Evolutionary conservation across 2,888 invertebrate genomes (phyloP), one percentile per base, ranked within the genome.

Genomic region (Gymnocheta viridis): DNA sequence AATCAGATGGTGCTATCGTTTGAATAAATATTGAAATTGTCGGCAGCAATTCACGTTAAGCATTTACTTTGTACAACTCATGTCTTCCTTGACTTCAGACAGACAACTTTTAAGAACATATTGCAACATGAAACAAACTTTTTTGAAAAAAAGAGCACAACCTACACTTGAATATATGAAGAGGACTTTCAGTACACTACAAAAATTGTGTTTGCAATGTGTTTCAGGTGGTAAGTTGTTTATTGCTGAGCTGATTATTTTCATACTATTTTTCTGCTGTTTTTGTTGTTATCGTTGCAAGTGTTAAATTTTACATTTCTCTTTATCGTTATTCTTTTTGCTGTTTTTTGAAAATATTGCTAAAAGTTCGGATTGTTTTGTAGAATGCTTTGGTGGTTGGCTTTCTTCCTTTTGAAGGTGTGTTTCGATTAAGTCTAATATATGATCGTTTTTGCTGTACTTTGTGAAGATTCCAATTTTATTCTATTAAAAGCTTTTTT

Each of bases 1-100:
- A 90, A 90, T 90, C 89, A 90, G 88, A 89, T 89, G 89, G 90
- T 90, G 90, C 89, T 90, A 90, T 90, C 90, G 89, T 90, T 89
- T 90, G 88, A 89, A 90, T 90, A 90, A 90, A 90, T 90, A 90
- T 90, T 90, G 90, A 90, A 90, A 90, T 85, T 85, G 80, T 86
- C 78, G 82, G 60, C 82, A 82, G 82, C 82, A 82, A 82, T 82
- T 82, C 79, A 82, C 78, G 49, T 79, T 56, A 69, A 74, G 62
- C 73, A 82, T 82, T 82, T 79, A 74, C 47, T 79, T 78, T 38
- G 47, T 54, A 78, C 49, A 58, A 67, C 17, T 41, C 66, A 60
- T 60, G 51, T 49, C 29, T 72, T 10, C 14, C 2, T 49, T 41
- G 3, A 32, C 7, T 7, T 12, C 24, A 24, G 17, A 17, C n/a